Percentiles rank a stretch among this genome's conserved stretches.
Evolutionary conservation across 2,888 invertebrate genomes (phyloP).

Genomic region (Chelonus formosanus): DNA sequence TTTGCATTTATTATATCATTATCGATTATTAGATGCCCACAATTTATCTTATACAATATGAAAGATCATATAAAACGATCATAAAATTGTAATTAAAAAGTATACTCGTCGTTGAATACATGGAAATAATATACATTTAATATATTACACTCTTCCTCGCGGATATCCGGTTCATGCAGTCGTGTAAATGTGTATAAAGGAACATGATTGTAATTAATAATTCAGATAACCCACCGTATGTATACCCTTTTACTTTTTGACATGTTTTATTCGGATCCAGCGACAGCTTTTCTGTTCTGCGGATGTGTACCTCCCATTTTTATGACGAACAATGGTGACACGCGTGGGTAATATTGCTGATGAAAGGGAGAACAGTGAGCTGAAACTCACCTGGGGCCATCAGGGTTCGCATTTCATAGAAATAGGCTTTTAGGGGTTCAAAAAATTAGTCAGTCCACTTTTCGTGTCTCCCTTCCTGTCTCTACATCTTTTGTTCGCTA

Average conservation of each 20-base stretch:
- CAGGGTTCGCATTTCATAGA: background rate
- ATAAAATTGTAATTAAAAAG: too few relatives aligned
- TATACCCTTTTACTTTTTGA: constrained; percentile 25
- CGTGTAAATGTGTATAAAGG: constrained; percentile 40
- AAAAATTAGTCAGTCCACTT: background rate
- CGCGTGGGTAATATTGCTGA: constrained; percentile 26
- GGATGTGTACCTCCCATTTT: constrained; percentile 14
- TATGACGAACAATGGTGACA: constrained; percentile 23
- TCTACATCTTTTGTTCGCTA: background rate
- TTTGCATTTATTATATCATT: too few relatives aligned
- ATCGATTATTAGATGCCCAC: too few relatives aligned
- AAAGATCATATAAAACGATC: too few relatives aligned
- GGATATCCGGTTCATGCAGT: constrained; percentile 41
- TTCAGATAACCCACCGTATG: constrained; percentile 40
- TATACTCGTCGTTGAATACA: too few relatives aligned
- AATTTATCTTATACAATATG: too few relatives aligned
- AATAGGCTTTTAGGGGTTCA: constrained; percentile 5
- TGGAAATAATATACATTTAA: too few relatives aligned
- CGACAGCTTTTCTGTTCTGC: background rate
- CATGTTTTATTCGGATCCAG: constrained; percentile 3
- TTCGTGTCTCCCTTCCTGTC: background rate
- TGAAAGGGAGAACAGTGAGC: constrained; percentile 1
- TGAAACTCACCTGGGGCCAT: constrained; percentile 10
- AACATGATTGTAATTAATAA: constrained; percentile 47
- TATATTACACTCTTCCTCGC: constrained; percentile 18